These are phyloP conservation scores for Psophia crepitans DNA, from an alignment of 2,113 vertebrate genomes.

Conservation along the genomic window DNA sequence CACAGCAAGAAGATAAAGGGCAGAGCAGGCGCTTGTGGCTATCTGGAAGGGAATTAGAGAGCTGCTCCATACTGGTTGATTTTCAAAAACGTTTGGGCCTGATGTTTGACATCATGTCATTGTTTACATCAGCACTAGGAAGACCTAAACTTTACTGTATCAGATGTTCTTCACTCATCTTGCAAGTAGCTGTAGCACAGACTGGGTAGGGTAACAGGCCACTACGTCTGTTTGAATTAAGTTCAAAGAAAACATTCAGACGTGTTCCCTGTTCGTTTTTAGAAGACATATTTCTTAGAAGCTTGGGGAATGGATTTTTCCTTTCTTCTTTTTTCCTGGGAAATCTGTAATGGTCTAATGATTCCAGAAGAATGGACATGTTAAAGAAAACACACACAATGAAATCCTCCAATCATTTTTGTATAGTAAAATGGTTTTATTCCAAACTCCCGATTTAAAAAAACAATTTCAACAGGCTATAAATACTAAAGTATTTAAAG, in stretches of 20 bases:
- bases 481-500: not conserved
- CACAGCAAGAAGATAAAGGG: not conserved
- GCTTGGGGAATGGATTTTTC: not conserved
- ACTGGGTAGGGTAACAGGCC: not conserved
- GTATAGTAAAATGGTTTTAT: not conserved
- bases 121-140: not conserved
- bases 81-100: not conserved
- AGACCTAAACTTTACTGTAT: not conserved
- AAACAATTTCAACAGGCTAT: not conserved
- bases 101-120: not conserved
- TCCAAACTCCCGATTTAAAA: not conserved
- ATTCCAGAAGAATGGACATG: not conserved
- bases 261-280: not conserved
- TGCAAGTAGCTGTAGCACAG: not conserved
- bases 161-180: not conserved
- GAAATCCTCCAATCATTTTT: not conserved
- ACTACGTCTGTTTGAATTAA: not conserved
- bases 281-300: not conserved
- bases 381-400: not conserved
- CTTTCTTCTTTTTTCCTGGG: not conserved
- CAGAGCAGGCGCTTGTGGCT: accelerated
- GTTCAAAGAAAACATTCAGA: not conserved
- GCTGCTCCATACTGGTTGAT: not conserved
- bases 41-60: not conserved
- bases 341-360: not conserved